A percentile compares a stretch with the other conserved stretches of the same genome.
Conservation (phyloP, 2,888 invertebrate genomes). For the Phasia obesa region DNA sequence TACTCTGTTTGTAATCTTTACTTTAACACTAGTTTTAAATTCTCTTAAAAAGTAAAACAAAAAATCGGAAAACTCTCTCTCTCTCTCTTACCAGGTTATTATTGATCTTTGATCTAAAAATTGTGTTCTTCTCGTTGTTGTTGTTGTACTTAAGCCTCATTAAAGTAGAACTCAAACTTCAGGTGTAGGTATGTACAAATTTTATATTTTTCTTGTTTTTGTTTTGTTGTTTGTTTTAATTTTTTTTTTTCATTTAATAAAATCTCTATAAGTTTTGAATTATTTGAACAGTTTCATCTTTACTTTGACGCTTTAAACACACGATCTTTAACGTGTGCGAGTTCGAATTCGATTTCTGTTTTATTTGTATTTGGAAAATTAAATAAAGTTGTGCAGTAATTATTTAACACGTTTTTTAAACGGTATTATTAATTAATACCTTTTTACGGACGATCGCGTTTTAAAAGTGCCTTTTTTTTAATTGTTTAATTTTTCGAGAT, state of each 20-base stretch:
- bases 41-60: constrained; percentile 26
- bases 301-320: constrained; percentile 59
- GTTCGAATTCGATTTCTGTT: constrained; percentile 9
- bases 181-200: constrained; percentile 31
- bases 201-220: constrained; percentile 15
- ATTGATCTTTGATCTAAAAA: constrained; percentile 50
- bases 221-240: constrained; percentile 19
- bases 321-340: constrained; percentile 17
- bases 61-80: no score
- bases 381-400: constrained; percentile 21
- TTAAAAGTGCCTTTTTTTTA: not conserved
- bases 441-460: not conserved
- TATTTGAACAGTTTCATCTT: constrained; percentile 68
- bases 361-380: constrained; percentile 18
- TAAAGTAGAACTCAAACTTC: constrained; percentile 56
- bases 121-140: constrained; percentile 2
- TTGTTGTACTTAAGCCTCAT: constrained; percentile 23
- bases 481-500: constrained; percentile 4
- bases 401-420: constrained; percentile 35
- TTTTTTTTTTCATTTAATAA: constrained; percentile 51
- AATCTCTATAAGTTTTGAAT: constrained; percentile 62
- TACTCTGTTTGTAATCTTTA: not conserved
- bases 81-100: constrained; percentile 39
- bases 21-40: constrained; percentile 4
- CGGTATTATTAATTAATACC: constrained; percentile 13